Conservation (phyloP, 2,113 vertebrate species). For the Pyxicephalus adspersus region DNA sequence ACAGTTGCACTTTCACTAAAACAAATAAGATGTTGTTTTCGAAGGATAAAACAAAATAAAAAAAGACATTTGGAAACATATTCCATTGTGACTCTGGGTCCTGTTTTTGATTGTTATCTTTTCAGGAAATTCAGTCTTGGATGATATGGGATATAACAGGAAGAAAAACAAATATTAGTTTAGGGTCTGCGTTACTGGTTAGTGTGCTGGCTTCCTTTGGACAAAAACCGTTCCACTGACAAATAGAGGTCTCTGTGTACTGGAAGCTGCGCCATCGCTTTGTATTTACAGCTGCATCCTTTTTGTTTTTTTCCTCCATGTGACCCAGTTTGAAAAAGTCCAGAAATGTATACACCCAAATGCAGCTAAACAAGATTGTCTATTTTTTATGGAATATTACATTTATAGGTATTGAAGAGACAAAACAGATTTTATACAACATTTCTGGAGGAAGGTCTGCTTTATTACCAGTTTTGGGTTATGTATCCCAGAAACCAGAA, state of each 20-base stretch:
- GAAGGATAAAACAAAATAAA: not conserved
- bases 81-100: slow-evolving; percentile 13
- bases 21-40: not conserved
- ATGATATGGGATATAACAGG: slow-evolving; percentile 60
- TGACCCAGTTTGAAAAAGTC: not conserved
- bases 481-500: no score
- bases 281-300: slow-evolving; percentile 63
- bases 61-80: slow-evolving; percentile 22
- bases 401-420: no score
- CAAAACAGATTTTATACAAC: no score
- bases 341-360: not conserved
- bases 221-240: slow-evolving; percentile 57
- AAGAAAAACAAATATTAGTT: slow-evolving; percentile 65
- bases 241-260: slow-evolving; percentile 8
- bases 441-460: no score
- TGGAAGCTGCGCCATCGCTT: slow-evolving; percentile 51
- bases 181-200: slow-evolving; percentile 63
- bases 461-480: no score
- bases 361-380: no score
- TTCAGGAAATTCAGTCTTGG: slow-evolving; percentile 65
- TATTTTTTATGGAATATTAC: no score
- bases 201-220: slow-evolving; percentile 61
- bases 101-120: slow-evolving; percentile 9
- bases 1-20: not conserved
- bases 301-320: slow-evolving; percentile 44